Percentiles rank a stretch among this genome's conserved stretches.
phyloP scores from a whole-genome alignment of 2,888 invertebrate species.

The Rhaphigaster nebulosa region DNA sequence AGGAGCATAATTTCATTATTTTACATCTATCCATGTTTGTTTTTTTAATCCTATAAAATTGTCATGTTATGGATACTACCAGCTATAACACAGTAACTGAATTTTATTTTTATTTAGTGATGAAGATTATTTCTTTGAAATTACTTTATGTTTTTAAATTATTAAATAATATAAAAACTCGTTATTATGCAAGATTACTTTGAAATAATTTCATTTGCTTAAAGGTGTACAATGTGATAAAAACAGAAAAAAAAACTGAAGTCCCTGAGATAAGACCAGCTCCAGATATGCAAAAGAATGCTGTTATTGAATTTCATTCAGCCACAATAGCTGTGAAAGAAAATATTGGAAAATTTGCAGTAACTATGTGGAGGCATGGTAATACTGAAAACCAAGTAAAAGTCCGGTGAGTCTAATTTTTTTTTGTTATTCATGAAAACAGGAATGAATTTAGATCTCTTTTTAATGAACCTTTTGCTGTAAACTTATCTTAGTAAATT shows the following conservation, averaged over 20 bases:
- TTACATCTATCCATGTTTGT: too few relatives aligned
- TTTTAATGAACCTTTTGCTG: too few relatives aligned
- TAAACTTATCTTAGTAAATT: too few relatives aligned
- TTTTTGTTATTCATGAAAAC: too few relatives aligned
- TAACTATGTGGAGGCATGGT: constrained; percentile 71
- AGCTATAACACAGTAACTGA: background rate
- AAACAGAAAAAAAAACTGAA: constrained; percentile 68
- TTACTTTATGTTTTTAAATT: background rate
- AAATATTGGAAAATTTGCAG: constrained; percentile 70
- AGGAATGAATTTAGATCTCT: too few relatives aligned
- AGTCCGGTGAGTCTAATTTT: constrained; percentile 68
- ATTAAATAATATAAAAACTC: background rate
- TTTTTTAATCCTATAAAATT: background rate
- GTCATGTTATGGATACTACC: background rate
- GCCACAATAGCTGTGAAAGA: constrained; percentile 73
- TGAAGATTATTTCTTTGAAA: too few relatives aligned
- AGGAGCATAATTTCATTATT: background rate
- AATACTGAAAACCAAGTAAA: constrained; percentile 69
- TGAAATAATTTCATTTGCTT: background rate
- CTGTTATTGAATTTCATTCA: constrained; percentile 73
- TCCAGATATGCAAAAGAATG: constrained; percentile 67
- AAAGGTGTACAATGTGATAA: constrained; percentile 70
- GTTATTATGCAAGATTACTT: background rate
- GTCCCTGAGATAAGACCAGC: constrained; percentile 66
- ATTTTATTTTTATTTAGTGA: background rate